Conservation (phyloP, 2,797 vertebrate species). For the Pitangus sulphuratus region DNA sequence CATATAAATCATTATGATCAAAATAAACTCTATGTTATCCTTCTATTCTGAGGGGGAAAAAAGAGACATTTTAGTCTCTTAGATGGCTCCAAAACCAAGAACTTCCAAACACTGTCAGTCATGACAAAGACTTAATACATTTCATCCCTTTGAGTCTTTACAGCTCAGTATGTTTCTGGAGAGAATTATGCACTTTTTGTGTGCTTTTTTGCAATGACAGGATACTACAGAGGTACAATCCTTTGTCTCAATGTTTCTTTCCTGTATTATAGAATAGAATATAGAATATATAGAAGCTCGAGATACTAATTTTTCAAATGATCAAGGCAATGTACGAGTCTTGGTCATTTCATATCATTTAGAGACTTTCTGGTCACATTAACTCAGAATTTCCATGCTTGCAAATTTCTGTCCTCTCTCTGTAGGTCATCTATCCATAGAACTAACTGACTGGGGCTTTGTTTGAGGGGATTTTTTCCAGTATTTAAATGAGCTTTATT, state of each 20-base stretch:
- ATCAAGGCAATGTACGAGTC: neutral
- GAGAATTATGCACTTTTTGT: neutral
- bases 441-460: accelerated
- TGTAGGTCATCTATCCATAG: neutral
- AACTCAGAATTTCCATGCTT: neutral
- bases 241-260: neutral
- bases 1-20: neutral
- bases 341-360: neutral
- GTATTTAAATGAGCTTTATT: neutral
- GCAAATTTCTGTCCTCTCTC: neutral
- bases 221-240: neutral
- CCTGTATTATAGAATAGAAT: neutral
- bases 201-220: neutral
- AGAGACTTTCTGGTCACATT: neutral
- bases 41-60: neutral
- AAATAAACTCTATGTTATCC: neutral
- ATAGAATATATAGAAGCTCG: neutral
- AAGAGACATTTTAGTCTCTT: neutral
- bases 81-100: neutral
- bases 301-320: neutral
- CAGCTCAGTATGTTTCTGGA: neutral
- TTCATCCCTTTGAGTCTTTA: neutral
- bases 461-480: neutral
- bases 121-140: neutral
- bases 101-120: neutral